Conservation (phyloP, 2,797 vertebrate species). For the Notolabrus celidotus region DNA sequence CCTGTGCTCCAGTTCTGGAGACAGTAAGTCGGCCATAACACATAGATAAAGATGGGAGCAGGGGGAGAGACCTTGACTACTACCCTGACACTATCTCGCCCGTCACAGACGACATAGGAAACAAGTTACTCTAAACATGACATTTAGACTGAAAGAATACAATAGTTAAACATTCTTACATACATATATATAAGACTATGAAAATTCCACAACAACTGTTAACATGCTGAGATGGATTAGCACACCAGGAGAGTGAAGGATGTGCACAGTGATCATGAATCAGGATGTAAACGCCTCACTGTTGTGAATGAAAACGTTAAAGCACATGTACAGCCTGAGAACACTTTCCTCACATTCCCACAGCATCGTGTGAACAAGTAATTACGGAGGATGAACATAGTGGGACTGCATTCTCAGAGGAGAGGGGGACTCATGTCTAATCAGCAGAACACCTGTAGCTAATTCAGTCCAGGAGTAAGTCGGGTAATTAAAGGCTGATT, state of each 20-base stretch:
- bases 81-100: no score
- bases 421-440: conserved; percentile 6
- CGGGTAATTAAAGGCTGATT: conserved; percentile 27
- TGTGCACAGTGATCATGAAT: conserved; percentile 6
- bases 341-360: conserved; percentile 19
- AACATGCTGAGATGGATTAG: no score
- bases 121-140: no score
- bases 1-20: no score
- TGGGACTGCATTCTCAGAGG: conserved; percentile 14
- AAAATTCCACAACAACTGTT: no score
- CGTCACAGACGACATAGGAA: no score
- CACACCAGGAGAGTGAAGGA: conserved; percentile 10
- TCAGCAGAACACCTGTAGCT: conserved; percentile 57
- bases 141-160: no score
- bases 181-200: no score
- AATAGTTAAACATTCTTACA: no score
- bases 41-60: no score
- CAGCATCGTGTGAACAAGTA: conserved; percentile 26
- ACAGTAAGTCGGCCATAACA: no score
- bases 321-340: conserved; percentile 11
- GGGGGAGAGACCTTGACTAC: no score
- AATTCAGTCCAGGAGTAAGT: conserved; percentile 27
- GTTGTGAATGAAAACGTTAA: conserved; percentile 1
- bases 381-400: conserved; percentile 47
- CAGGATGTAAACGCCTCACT: conserved; percentile 17